Evolutionary conservation across 2,888 invertebrate species (phyloP), one percentile per base, ranked within the genome.

Genomic region (Clepsis dumicolana): DNA sequence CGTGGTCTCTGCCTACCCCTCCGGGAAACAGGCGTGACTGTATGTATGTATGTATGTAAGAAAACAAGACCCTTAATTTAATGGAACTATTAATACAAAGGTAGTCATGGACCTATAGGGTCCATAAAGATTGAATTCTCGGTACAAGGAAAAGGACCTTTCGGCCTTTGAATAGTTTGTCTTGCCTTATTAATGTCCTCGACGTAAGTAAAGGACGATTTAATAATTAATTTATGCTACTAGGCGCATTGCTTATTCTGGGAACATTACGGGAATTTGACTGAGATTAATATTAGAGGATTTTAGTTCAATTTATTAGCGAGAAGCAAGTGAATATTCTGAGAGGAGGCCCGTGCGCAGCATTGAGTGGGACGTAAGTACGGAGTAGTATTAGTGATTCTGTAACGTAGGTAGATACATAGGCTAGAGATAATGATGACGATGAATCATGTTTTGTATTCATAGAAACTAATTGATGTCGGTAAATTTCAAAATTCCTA

Each of bases 171-270:
- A n/a, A 25, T 18, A 35, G 35, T 12, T 52, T 25, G 7, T 27
- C n/a, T 25, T 52, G 27, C 27, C n/a, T 52, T 25, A 52, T 52
- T 52, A 24, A 52, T 52, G 27, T 25, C 24, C 14, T 21, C 25
- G 14, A 5, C 52, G 27, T n/a, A 52, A 24, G 25, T 24, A 25
- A 52, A 52, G 24, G 10, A 52, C 0, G 12, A n/a, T 25, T 48
- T 21, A 48, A 48, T 21, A 48, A 44, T 44, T 44, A 44, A 48
- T 48, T 48, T 48, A 48, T 16, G 21, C 12, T 48, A 21, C 18
- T 7, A 21, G 21, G 7, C 10, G 21, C 4, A 10, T 21, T 48
- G 21, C 48, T 4, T 48, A 12, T 48, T 38, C 14, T 35, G 7
- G 8, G 5, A 7, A 29, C 0, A 4, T 29, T 29, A 35, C 10